These are phyloP conservation scores for Rhinopomastus cyanomelas DNA, from an alignment of 2,113 vertebrate genomes.

Conservation along the genomic window DNA sequence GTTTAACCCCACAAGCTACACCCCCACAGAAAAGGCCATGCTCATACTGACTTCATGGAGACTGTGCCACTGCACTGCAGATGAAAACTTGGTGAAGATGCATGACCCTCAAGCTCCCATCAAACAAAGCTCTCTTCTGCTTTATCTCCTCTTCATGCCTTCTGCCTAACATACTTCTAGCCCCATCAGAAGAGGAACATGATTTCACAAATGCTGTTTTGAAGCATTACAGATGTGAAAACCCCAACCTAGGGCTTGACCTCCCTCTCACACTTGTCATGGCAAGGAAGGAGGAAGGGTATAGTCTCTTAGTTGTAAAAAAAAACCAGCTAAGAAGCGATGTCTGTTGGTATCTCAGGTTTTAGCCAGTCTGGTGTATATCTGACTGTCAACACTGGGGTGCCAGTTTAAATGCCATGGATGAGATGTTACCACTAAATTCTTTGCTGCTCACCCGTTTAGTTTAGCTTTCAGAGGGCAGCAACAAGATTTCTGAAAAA, in stretches of 20 bases:
- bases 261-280: accelerated
- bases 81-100: background rate
- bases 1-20: background rate
- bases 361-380: background rate
- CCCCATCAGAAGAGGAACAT: background rate
- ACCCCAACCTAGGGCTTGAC: background rate
- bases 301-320: background rate
- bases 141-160: background rate
- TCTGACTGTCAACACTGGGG: background rate
- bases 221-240: background rate
- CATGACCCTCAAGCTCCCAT: background rate
- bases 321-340: background rate
- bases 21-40: background rate
- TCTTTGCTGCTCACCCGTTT: background rate
- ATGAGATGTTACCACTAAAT: background rate
- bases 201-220: background rate
- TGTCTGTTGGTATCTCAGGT: background rate
- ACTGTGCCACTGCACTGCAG: background rate
- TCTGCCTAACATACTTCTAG: background rate
- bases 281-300: background rate
- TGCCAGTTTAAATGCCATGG: background rate
- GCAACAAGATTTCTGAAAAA: background rate
- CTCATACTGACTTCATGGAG: background rate
- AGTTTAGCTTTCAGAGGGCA: background rate
- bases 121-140: background rate